phyloP scores from a whole-genome alignment of 2,113 vertebrate species.

The Bufo gargarizans region DNA sequence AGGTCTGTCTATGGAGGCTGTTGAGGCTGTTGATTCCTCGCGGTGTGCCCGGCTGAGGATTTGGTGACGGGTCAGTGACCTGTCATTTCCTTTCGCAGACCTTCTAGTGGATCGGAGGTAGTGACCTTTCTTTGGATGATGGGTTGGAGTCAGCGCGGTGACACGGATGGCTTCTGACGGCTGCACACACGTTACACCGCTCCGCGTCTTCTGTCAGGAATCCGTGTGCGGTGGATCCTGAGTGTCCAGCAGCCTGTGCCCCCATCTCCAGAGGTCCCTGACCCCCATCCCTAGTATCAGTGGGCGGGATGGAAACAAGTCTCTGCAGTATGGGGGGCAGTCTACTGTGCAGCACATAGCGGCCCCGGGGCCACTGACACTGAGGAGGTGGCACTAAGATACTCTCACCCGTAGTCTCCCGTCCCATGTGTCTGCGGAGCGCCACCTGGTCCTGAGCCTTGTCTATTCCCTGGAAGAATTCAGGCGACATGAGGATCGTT shows the following conservation, averaged over 20 bases:
- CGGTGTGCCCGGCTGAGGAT: background rate
- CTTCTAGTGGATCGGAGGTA: background rate
- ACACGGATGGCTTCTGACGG: background rate
- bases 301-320: background rate
- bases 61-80: background rate
- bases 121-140: constrained; percentile 10
- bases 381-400: no score
- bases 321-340: background rate
- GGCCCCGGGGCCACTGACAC: no score
- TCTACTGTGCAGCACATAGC: background rate
- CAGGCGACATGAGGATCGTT: no score
- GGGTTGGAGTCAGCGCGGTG: background rate
- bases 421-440: no score
- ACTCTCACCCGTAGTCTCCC: no score
- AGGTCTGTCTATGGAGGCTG: background rate
- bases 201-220: background rate
- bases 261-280: background rate
- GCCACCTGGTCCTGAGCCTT: no score
- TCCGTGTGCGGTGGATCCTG: background rate
- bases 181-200: background rate
- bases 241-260: no score
- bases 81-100: background rate
- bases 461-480: no score
- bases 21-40: background rate
- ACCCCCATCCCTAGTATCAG: background rate